Conservation (phyloP, 2,113 vertebrate genomes). For the Craseonycteris thonglongyai region DNA sequence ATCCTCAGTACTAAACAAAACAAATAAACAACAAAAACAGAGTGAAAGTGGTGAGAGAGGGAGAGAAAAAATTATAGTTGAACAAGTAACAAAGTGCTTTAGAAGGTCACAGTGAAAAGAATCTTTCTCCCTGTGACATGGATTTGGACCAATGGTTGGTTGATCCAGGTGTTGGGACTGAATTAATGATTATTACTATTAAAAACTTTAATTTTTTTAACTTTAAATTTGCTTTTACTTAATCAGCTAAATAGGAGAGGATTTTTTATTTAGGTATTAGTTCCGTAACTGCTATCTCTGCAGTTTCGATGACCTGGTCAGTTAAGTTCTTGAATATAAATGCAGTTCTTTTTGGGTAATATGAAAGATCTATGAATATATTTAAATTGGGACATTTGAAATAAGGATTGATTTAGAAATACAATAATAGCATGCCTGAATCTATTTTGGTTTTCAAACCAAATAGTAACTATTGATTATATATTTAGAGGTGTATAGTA, state of each 20-base stretch:
- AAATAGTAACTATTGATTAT: neutral
- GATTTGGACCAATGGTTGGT: neutral
- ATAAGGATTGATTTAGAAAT: neutral
- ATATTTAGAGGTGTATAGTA: neutral
- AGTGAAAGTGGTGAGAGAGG: neutral
- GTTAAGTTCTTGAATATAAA: neutral
- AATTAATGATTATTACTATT: neutral
- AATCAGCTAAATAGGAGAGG: neutral
- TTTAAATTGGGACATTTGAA: neutral
- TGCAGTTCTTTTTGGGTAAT: neutral
- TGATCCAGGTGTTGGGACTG: neutral
- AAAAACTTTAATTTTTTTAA: neutral
- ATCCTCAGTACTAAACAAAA: neutral
- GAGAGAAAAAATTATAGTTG: neutral
- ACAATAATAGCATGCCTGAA: neutral
- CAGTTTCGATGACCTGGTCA: neutral
- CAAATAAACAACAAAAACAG: neutral
- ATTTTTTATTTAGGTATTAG: neutral
- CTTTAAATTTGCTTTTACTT: neutral
- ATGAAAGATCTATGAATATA: neutral
- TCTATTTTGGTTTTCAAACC: neutral
- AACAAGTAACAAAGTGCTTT: neutral
- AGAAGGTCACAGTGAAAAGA: neutral
- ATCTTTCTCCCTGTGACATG: neutral
- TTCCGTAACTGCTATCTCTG: neutral